Evolutionary conservation across 1,140 invertebrate genomes (phyloP).

Genomic region (Monochamus saltuarius): DNA sequence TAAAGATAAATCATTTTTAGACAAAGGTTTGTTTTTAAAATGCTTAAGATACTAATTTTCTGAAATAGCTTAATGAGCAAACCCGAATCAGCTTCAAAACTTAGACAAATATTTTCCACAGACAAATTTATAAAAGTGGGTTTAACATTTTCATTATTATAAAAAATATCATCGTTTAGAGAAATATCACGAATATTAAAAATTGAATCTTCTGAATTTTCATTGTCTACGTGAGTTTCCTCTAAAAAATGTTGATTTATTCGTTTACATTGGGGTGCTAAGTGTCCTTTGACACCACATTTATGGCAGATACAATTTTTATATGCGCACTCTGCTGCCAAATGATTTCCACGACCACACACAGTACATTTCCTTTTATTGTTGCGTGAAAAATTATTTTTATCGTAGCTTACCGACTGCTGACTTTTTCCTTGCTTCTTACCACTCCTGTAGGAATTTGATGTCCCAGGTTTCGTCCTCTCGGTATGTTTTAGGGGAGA

Average conservation of each 20-base stretch:
- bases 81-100: conserved; percentile 23
- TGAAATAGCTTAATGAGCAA: conserved; percentile 23
- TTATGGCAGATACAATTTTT: conserved; percentile 15
- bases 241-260: conserved; percentile 5
- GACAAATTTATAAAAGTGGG: conserved; percentile 21
- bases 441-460: no score
- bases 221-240: background rate
- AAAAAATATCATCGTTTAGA: background rate
- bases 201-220: background rate
- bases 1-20: conserved; percentile 24
- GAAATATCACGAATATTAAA: background rate
- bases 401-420: background rate
- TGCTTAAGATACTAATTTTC: conserved; percentile 27
- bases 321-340: background rate
- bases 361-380: background rate
- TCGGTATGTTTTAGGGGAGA: background rate
- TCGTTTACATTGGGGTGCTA: conserved; percentile 10
- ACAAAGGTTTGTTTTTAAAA: conserved; percentile 20
- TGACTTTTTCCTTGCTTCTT: background rate
- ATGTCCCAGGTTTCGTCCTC: background rate
- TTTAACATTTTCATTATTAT: conserved; percentile 15
- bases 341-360: conserved; percentile 10
- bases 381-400: no score
- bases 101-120: conserved; percentile 18
- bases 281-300: conserved; percentile 17